phyloP scores from a whole-genome alignment of 2,113 vertebrate species.

The Porphyrio hochstetteri region DNA sequence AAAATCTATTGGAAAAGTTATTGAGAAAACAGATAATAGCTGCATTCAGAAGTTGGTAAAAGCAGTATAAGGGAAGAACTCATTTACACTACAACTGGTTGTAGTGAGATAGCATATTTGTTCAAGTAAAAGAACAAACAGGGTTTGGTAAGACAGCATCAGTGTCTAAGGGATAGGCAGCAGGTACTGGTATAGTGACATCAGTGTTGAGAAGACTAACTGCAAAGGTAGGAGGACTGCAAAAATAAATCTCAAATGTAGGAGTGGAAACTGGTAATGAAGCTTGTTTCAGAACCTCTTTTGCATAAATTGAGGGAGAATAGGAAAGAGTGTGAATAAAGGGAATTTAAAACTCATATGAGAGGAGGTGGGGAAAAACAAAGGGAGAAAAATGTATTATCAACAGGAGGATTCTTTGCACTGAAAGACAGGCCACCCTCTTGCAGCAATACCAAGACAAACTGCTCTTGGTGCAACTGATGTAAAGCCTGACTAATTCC shows the following conservation, averaged over 20 bases:
- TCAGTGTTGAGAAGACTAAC: background rate
- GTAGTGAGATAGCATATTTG: background rate
- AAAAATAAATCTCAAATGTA: slow-evolving; percentile 37
- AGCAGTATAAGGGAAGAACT: background rate
- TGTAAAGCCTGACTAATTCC: slow-evolving; percentile 25
- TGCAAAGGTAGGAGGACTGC: background rate
- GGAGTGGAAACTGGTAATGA: background rate
- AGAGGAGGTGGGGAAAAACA: background rate
- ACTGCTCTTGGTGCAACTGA: background rate
- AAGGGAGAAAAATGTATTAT: rapidly evolving
- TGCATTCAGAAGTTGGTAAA: background rate
- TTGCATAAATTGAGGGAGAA: background rate
- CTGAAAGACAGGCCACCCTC: background rate
- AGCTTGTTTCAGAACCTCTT: background rate
- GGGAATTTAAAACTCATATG: background rate
- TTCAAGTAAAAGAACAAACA: background rate
- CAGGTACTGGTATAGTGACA: background rate
- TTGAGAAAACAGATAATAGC: background rate
- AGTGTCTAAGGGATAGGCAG: background rate
- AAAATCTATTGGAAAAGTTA: background rate
- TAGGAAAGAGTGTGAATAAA: background rate
- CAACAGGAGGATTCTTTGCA: background rate
- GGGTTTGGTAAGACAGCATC: background rate
- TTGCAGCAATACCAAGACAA: background rate
- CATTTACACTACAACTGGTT: background rate